phyloP scores from a whole-genome alignment of 2,888 invertebrate species.

The Lasius fuliginosus region DNA sequence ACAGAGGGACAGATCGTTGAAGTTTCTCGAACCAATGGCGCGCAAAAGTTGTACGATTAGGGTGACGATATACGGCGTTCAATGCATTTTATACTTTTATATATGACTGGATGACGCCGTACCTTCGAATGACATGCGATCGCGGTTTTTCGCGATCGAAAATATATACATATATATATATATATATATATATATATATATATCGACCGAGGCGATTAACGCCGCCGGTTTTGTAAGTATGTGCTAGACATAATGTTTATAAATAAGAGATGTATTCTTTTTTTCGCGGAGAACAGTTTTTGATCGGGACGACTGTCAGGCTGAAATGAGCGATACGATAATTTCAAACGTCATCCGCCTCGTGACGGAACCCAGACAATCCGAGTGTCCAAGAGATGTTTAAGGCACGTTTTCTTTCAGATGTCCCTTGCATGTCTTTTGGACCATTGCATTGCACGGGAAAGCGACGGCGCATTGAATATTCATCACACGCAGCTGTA shows the following conservation, averaged over 20 bases:
- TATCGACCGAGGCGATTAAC: conserved; percentile 63
- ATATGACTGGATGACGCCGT: conserved; percentile 76
- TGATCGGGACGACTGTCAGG: conserved; percentile 21
- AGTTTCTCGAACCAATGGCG: conserved; percentile 27
- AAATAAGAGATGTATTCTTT: conserved; percentile 76
- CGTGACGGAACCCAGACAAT: background rate
- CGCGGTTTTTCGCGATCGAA: conserved; percentile 70
- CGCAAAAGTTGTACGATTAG: conserved; percentile 13
- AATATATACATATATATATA: conserved; percentile 56
- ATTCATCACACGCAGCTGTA: conserved; percentile 21
- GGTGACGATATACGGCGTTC: conserved; percentile 60
- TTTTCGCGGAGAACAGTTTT: conserved; percentile 51
- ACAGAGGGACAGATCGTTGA: conserved; percentile 1
- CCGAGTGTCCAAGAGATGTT: background rate
- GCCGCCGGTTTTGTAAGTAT: conserved; percentile 69
- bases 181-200: conserved; percentile 39
- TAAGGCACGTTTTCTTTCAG: background rate
- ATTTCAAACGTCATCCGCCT: conserved; percentile 21
- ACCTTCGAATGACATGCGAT: conserved; percentile 74
- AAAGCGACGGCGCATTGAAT: background rate
- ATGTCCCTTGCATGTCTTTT: background rate
- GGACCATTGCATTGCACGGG: background rate
- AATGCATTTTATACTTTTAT: conserved; percentile 86
- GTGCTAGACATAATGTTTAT: conserved; percentile 79
- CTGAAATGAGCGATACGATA: conserved; percentile 16